Base-by-base conservation (phyloP, 2,888 invertebrate species). In the Netelia fuscicornis region DNA sequence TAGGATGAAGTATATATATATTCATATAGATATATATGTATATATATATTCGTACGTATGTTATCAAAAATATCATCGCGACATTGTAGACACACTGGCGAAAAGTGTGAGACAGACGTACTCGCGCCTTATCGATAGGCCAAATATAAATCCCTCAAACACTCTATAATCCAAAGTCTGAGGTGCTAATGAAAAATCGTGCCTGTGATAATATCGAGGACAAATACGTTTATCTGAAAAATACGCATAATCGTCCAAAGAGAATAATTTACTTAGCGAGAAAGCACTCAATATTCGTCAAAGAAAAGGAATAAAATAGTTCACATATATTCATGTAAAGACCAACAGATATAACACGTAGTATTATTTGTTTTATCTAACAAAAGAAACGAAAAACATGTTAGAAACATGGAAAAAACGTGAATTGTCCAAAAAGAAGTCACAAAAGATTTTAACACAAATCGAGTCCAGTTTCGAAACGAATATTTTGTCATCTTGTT, bases 161-260 rank as follows among this genome's bases (percentile, higher is more conserved):
- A 13, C 54, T 37, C 23, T 52, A 44, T 62, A 52, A 79, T 76
- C 67, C 71, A 62, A 74, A 76, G 64, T 78, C 74, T 75, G 56
- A 42, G 70, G 79, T 70, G 74, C 78, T 77, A 42, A 58, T 67
- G 58, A 42, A 79, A 70, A 65, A 78, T 71, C 77, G 56, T 78
- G 71, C 75, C 84, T 85, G 84, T 85, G 81, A 81, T 85, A 81
- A 74, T 65, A 64, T 8, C 78, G 48, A 85, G 60, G 70, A 81
- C 58, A 3, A 37, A n/a, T 17, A 56, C 30, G 58, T 60, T 52
- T 67, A 25, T 65, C 52, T 20, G 25, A 65, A 44, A 5, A 60
- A 68, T 11, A 25, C 10, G n/a, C 25, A 70, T 23, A 48, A 48
- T 23, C 13, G 23, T 54, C n/a, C 25, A 25, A n/a, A 10, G 9